Evolutionary conservation across 2,888 invertebrate species (phyloP), one percentile per base, ranked within the genome.

Genomic region (Thyatira batis): DNA sequence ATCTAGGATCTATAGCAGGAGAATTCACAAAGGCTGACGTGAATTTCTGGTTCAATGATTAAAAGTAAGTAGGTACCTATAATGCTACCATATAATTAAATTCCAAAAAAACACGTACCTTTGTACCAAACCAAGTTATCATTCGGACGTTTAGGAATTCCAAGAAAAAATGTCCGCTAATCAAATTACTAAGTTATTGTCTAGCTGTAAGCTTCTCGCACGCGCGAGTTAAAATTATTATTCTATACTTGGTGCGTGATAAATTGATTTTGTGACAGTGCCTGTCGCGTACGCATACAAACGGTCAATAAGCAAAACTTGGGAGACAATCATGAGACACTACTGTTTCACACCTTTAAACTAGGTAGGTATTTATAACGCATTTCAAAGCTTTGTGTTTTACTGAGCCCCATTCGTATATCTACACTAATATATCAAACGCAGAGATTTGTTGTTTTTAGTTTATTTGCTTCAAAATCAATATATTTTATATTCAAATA

Each of bases 261-360:
- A 84, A 85, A 86, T 88, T 82, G 81, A 82, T 84, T 85, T 80
- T 82, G 82, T 85, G 84, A 82, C 86, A 82, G 75, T 71, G 67
- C 69, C 66, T 74, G 60, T 78, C 70, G 71, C 65, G 76, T 74
- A 70, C 67, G 82, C 83, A 86, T 84, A 84, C 85, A 81, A 85
- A 87, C 79, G 75, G 71, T 60, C 73, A 58, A 75, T 82, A 80
- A 84, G 70, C 68, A 74, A 72, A 69, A 63, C 66, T 61, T 65
- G 45, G 75, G 68, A 76, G 73, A 83, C 79, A 79, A 83, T 83
- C 80, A 84, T 74, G 65, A 73, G 63, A 61, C 68, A 60, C 68
- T 65, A 72, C 48, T 21, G 45, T 71, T 79, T 80, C 71, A 76
- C 80, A 74, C 77, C 66, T 76, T 55, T 59, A n/a, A n/a, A n/a